Percentiles rank a stretch among this genome's conserved stretches.
These are phyloP conservation scores for Laterallus jamaicensis DNA, from an alignment of 2,113 vertebrate species.

Conservation along the genomic window DNA sequence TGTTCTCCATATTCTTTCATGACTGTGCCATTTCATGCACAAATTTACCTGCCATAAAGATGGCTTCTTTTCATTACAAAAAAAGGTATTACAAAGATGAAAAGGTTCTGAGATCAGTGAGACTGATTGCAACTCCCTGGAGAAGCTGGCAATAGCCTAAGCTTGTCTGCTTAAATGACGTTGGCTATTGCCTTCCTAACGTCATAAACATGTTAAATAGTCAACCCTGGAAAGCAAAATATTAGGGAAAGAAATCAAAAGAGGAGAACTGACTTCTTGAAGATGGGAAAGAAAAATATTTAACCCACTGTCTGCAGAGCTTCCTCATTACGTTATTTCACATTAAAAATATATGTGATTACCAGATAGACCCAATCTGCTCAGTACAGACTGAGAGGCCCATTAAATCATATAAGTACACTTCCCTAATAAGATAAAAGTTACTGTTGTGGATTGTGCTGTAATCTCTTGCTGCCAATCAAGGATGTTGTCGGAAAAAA, in stretches of 20 bases:
- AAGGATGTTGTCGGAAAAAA: background rate
- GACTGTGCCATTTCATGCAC: background rate
- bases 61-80: background rate
- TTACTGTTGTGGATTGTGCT: background rate
- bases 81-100: background rate
- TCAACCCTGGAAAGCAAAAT: background rate
- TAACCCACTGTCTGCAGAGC: background rate
- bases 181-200: background rate
- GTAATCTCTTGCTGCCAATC: background rate
- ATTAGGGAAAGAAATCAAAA: background rate
- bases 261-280: background rate
- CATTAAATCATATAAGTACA: background rate
- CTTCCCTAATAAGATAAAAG: background rate
- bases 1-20: background rate
- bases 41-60: background rate
- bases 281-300: background rate
- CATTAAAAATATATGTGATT: background rate
- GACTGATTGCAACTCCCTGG: background rate
- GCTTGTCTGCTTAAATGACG: background rate
- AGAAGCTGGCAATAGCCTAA: background rate
- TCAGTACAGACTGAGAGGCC: background rate
- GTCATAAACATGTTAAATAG: background rate
- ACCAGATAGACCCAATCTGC: background rate
- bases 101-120: background rate
- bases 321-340: background rate